A percentile compares a stretch with the other conserved stretches of the same genome.
Conservation (phyloP, 2,113 vertebrate genomes). For the Caretta caretta region DNA sequence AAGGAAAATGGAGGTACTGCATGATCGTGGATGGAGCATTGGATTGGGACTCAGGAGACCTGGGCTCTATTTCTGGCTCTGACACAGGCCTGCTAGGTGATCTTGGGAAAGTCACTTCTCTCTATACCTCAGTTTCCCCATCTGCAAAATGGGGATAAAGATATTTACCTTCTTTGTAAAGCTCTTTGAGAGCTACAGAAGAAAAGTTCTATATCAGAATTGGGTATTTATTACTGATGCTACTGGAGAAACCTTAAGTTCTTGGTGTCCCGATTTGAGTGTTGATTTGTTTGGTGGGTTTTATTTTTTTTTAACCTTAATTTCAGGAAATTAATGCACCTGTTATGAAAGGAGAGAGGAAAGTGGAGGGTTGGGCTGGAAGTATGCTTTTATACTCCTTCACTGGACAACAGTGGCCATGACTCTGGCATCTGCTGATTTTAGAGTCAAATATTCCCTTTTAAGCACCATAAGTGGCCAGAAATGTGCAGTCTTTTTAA, state of each 20-base stretch:
- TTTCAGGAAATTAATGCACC: background rate
- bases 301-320: background rate
- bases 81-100: background rate
- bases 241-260: background rate
- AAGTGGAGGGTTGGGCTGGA: accelerated
- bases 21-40: background rate
- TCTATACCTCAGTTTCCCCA: background rate
- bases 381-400: background rate
- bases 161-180: background rate
- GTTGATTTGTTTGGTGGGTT: background rate
- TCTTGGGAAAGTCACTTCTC: background rate
- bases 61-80: background rate
- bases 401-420: accelerated
- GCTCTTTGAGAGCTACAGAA: background rate
- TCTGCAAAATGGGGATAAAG: background rate
- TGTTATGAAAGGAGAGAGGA: accelerated
- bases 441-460: background rate
- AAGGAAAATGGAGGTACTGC: background rate
- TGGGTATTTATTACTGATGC: background rate
- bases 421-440: background rate
- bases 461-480: background rate
- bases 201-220: background rate
- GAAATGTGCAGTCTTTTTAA: background rate
- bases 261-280: accelerated
- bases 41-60: background rate